Percentiles rank a stretch among this genome's conserved stretches.
Conservation (phyloP, 2,888 invertebrate genomes). For the Arge pagana region DNA sequence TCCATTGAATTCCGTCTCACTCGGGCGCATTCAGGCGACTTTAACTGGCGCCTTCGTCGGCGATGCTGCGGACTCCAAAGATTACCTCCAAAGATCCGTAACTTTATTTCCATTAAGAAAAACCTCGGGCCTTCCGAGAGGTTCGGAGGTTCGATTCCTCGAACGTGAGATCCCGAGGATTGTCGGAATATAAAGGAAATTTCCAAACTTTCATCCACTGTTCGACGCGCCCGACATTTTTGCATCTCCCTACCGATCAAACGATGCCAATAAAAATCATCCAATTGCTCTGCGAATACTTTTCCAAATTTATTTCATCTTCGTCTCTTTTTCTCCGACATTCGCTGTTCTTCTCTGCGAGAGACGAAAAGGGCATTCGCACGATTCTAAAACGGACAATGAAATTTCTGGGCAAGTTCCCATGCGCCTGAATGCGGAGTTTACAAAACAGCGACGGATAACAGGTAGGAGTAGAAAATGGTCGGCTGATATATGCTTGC, state of each 20-base stretch:
- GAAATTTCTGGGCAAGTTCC: slow-evolving; percentile 25
- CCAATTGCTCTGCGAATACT: not conserved
- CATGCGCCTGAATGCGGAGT: slow-evolving; percentile 29
- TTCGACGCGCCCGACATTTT: too few relatives aligned
- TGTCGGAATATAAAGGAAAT: too few relatives aligned
- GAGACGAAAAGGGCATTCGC: too few relatives aligned
- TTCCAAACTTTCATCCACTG: too few relatives aligned
- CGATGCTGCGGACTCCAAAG: too few relatives aligned
- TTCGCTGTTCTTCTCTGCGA: not conserved
- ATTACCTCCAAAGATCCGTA: slow-evolving; percentile 1
- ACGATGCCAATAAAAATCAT: not conserved
- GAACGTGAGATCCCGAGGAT: too few relatives aligned
- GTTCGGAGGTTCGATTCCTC: slow-evolving; percentile 11
- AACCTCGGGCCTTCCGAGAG: too few relatives aligned
- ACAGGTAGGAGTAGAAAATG: slow-evolving; percentile 17
- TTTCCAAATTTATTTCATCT: not conserved
- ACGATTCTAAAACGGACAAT: slow-evolving; percentile 20
- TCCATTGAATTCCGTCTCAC: slow-evolving; percentile 1
- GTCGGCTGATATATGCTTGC: slow-evolving; percentile 4
- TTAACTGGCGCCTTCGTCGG: slow-evolving; percentile 14
- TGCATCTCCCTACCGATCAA: too few relatives aligned
- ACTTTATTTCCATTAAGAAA: slow-evolving; percentile 17
- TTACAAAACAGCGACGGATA: slow-evolving; percentile 32
- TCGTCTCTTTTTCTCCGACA: not conserved
- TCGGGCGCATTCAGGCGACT: not conserved